Conservation (phyloP, 2,888 invertebrate species). For the Theodoxus fluviatilis region DNA sequence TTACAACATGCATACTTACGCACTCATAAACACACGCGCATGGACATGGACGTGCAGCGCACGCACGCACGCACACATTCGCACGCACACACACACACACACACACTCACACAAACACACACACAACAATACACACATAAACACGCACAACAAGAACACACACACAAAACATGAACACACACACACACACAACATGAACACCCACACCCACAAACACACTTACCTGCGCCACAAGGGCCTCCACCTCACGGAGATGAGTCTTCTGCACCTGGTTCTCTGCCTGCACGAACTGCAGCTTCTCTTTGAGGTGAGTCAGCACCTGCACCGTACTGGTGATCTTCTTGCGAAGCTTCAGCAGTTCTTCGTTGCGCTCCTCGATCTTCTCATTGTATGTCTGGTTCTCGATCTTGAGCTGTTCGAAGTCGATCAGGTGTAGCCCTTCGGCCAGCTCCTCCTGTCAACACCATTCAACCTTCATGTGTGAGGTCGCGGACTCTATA, state of each 20-base stretch:
- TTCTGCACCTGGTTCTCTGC: conserved; percentile 63
- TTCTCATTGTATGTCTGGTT: conserved; percentile 70
- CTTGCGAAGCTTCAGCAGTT: conserved; percentile 67
- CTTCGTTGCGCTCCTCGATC: conserved; percentile 71
- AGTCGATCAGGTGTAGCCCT: conserved; percentile 69
- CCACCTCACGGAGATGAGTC: conserved; percentile 55
- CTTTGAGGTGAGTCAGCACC: conserved; percentile 69
- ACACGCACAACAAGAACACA: conserved; percentile 1
- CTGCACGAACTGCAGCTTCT: conserved; percentile 68
- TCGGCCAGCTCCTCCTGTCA: conserved; percentile 68
- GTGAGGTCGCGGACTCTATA: too few species aligned
- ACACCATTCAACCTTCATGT: too few species aligned
- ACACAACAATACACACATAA: not conserved
- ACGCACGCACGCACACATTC: too few species aligned
- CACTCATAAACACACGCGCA: too few species aligned
- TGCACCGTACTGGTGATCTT: conserved; percentile 69
- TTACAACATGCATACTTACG: too few species aligned
- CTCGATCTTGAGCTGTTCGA: conserved; percentile 70
- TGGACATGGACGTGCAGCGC: too few species aligned
- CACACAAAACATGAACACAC: not conserved
- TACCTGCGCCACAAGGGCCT: conserved; percentile 58
- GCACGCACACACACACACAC: too few species aligned
- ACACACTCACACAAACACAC: too few species aligned
- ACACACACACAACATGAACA: not conserved
- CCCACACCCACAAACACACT: not conserved